These are phyloP conservation scores for Lasius platythorax DNA, from an alignment of 2,888 invertebrate species.

Conservation along the genomic window DNA sequence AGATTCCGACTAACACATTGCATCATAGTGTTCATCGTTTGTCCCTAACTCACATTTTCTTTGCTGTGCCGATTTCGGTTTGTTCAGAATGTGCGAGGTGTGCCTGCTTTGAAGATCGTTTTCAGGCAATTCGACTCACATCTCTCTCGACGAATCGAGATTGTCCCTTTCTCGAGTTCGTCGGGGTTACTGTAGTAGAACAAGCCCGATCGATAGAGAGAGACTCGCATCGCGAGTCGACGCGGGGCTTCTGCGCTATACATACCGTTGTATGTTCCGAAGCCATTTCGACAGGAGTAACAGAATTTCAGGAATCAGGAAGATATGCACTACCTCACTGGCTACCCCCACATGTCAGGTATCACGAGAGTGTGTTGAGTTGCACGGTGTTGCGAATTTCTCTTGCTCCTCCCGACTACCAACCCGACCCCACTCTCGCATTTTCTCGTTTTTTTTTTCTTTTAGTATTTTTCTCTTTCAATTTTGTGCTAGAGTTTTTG, in stretches of 20 bases:
- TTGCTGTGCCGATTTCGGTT: constrained; percentile 69
- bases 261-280: not conserved
- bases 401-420: constrained; percentile 58
- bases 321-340: constrained; percentile 70
- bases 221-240: constrained; percentile 44
- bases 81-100: constrained; percentile 63
- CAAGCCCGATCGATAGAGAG: constrained; percentile 52
- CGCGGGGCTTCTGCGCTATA: constrained; percentile 34
- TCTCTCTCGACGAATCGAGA: constrained; percentile 39
- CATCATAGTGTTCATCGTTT: constrained; percentile 63
- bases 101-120: constrained; percentile 66
- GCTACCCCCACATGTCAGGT: constrained; percentile 80
- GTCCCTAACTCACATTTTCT: constrained; percentile 51
- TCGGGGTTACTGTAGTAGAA: constrained; percentile 51
- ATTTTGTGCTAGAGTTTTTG: constrained; percentile 66
- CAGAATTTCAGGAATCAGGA: constrained; percentile 68
- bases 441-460: constrained; percentile 57
- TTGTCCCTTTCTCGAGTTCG: constrained; percentile 43
- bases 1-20: constrained; percentile 63
- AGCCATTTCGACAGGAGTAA: constrained; percentile 51
- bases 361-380: constrained; percentile 75
- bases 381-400: constrained; percentile 83
- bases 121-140: constrained; percentile 35
- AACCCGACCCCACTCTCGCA: constrained; percentile 48
- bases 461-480: constrained; percentile 48